phyloP scores from a whole-genome alignment of 2,888 invertebrate species.

The Macroteleia sp. region DNA sequence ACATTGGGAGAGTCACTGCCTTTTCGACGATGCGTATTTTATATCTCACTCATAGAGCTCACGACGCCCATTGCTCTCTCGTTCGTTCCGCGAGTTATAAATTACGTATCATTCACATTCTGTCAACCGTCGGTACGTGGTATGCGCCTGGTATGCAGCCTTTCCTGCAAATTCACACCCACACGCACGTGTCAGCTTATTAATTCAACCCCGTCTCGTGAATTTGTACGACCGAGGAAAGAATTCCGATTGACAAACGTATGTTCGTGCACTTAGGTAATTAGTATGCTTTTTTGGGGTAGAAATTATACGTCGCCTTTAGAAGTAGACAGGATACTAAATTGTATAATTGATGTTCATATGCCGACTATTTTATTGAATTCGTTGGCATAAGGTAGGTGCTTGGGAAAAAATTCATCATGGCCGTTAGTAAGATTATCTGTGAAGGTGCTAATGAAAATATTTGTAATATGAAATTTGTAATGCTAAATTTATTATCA shows the following conservation, averaged over 20 bases:
- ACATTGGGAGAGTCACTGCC: slow-evolving; percentile 59
- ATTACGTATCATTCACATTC: slow-evolving; percentile 81
- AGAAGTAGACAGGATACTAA: background rate
- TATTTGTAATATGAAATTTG: too few relatives aligned
- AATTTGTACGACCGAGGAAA: slow-evolving; percentile 37
- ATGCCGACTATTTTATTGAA: too few relatives aligned
- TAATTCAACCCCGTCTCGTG: slow-evolving; percentile 47
- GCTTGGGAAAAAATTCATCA: too few relatives aligned
- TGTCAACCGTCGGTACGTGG: slow-evolving; percentile 75
- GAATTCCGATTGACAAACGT: slow-evolving; percentile 47
- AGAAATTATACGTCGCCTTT: slow-evolving; percentile 12
- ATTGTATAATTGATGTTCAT: too few relatives aligned
- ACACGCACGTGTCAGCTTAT: slow-evolving; percentile 51
- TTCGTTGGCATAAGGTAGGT: too few relatives aligned
- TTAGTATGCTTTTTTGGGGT: slow-evolving; percentile 31
- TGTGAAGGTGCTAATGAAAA: too few relatives aligned
- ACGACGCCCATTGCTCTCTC: slow-evolving; percentile 43
- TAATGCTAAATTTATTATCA: too few relatives aligned
- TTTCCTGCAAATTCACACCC: slow-evolving; percentile 51
- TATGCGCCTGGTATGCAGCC: slow-evolving; percentile 64
- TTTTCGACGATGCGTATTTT: slow-evolving; percentile 46
- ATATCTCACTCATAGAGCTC: slow-evolving; percentile 38
- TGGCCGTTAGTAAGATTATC: too few relatives aligned
- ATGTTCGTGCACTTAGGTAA: slow-evolving; percentile 34
- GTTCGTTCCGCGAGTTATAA: slow-evolving; percentile 74